Evolutionary conservation across 2,113 vertebrate species (phyloP).

Genomic region (Manacus vitellinus): DNA sequence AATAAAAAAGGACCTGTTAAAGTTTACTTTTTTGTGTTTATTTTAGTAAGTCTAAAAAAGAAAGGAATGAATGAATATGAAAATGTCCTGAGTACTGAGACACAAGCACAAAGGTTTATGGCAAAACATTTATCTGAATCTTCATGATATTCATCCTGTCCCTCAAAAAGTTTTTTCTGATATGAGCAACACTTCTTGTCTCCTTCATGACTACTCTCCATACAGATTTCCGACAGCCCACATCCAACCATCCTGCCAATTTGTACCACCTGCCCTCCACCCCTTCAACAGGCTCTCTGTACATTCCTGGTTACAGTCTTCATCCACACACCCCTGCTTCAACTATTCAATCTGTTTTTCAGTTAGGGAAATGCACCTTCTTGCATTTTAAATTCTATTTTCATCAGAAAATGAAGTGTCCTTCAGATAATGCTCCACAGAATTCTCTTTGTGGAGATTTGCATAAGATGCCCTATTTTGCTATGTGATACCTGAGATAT

Average conservation of each 20-base stretch:
- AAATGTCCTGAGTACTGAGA: neutral
- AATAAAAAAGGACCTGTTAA: neutral
- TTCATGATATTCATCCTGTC: neutral
- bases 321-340: conserved; percentile 54
- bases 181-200: conserved; percentile 9
- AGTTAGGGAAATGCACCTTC: conserved; percentile 21
- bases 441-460: neutral
- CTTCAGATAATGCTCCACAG: neutral
- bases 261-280: conserved; percentile 67
- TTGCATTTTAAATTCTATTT: conserved; percentile 12
- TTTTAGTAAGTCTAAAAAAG: neutral
- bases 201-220: conserved; percentile 16
- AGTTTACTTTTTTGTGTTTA: neutral
- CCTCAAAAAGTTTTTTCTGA: conserved; percentile 20
- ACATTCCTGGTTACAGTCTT: conserved; percentile 46
- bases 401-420: conserved; percentile 2
- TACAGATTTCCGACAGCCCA: conserved; percentile 55
- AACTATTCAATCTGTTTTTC: conserved; percentile 56
- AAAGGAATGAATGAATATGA: neutral
- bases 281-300: conserved; percentile 65
- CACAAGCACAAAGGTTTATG: neutral
- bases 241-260: conserved; percentile 46
- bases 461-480: neutral
- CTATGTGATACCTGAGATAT: neutral
- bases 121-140: neutral